Evolutionary conservation across 1,140 invertebrate genomes (phyloP), one percentile per base, ranked within the genome.

Genomic region (Aphelenchoides besseyi): DNA sequence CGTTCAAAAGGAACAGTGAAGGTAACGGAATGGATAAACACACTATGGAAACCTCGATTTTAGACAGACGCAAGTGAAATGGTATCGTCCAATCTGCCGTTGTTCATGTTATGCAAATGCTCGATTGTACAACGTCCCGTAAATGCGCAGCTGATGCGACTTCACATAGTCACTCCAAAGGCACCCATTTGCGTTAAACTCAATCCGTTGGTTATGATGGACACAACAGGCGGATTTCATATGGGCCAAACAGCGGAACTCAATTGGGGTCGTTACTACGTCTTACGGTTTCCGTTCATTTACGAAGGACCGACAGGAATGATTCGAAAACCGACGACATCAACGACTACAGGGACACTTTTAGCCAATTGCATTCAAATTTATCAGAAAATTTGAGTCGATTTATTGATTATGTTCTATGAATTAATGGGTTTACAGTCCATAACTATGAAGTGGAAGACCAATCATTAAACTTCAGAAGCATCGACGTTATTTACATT

Each of bases 161-260:
- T 97, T 70, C 95, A 96, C 84, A 89, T 97, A 5, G 92, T 96
- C 18, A 93, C 92, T 8, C 90, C 90, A 0, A 94, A 95, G 86
- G 92, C 93, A 23, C 91, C 92, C 0, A 91, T 97, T 37, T 89
- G 91, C 79, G 91, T 97, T 2, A 82, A 76, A 18, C 36, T 81
- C 23, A 53, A 77, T 37, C 82, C 84, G 59, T 69, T 68, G 62
- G 75, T 83, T 18, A 70, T 73, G 59, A 69, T 72, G 1, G 28
- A 37, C 12, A 75, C 73, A 30, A 55, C 59, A 12, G 81, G 79
- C n/a, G 73, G 36, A 33, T 81, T 81, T 37, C 63, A 63, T 12
- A 55, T 72, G 1, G 80, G 80, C n/a, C 62, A 74, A 52, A 67
- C 26, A 28, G 80, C 77, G 36, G 30, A 53, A n/a, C 54, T 82